These are phyloP conservation scores for Actinemys pallida DNA, from an alignment of 2,113 vertebrate species.

Conservation along the genomic window DNA sequence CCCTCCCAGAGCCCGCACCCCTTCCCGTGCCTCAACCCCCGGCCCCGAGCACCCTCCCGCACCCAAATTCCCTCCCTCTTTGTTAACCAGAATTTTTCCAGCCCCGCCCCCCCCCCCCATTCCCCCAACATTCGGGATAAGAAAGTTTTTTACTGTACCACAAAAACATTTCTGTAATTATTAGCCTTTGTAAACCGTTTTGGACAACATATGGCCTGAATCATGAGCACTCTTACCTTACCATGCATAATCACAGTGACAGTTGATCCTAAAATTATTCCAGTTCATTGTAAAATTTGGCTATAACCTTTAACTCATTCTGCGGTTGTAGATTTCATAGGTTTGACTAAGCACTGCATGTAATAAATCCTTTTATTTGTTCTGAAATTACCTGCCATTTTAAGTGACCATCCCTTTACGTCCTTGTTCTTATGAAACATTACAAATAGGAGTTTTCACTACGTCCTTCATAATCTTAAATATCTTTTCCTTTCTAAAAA, in stretches of 20 bases:
- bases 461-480: background rate
- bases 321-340: background rate
- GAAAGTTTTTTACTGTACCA: too few relatives aligned
- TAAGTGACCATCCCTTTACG: background rate
- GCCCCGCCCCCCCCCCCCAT: too few relatives aligned
- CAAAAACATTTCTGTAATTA: background rate
- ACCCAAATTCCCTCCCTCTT: too few relatives aligned
- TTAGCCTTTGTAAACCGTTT: background rate
- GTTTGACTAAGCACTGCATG: background rate
- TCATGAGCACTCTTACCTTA: background rate
- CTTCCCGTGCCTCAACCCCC: fast-evolving
- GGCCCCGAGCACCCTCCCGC: too few relatives aligned
- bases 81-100: too few relatives aligned
- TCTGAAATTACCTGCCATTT: background rate
- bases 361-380: background rate
- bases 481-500: background rate
- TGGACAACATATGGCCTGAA: background rate
- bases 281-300: background rate
- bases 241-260: background rate
- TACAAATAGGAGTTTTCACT: background rate
- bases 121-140: too few relatives aligned
- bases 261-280: background rate
- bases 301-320: background rate
- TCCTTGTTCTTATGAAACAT: background rate
- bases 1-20: too few relatives aligned